Evolutionary conservation across 2,797 vertebrate genomes (phyloP), one percentile per base, ranked within the genome.

Genomic region (Cossypha heuglini): DNA sequence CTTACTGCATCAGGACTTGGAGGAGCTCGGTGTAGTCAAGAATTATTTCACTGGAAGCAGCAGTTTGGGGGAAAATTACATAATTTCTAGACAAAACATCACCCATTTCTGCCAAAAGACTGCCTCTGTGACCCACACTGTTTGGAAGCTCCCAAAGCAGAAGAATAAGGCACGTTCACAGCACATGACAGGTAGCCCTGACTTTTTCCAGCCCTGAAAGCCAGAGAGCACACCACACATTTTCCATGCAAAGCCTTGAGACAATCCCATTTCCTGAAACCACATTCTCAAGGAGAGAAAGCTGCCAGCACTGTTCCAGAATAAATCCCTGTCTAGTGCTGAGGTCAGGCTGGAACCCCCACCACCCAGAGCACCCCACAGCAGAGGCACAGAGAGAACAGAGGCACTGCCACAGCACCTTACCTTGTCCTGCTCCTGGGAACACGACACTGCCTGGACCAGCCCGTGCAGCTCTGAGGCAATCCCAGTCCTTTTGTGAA

Each of bases 191-290:
- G 81, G 69, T 26, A 91, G 29, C 57, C 67, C 49, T 69, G 42
- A 67, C 51, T 55, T 88, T 93, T 94, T 91, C 86, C 86, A 96
- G 16, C 12, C 67, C 75, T 55, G 67, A 73, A 57, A 96, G 75
- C 72, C 84, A 96, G 52, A 88, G 71, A 96, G 49, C 52, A 86
- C 20, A 11, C 54, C 25, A 79, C 95, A 85, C 68, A 64, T 88
- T 96, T 97, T 96, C 89, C 90, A 90, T 26, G 33, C 55, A 66
- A 72, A 79, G 72, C 74, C 64, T 72, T 67, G 35, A 83, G 31
- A 86, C 64, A 62, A 77, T 59, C 85, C 69, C 7, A 6, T 73
- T 95, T 96, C 94, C 91, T 91, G 83, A 93, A 90, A 89, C 58
- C 73, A 35, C 40, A 21, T 25, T 29, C 94, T 82, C 49, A 78